Conservation (phyloP, 2,888 invertebrate species). For the Theretra japonica region DNA sequence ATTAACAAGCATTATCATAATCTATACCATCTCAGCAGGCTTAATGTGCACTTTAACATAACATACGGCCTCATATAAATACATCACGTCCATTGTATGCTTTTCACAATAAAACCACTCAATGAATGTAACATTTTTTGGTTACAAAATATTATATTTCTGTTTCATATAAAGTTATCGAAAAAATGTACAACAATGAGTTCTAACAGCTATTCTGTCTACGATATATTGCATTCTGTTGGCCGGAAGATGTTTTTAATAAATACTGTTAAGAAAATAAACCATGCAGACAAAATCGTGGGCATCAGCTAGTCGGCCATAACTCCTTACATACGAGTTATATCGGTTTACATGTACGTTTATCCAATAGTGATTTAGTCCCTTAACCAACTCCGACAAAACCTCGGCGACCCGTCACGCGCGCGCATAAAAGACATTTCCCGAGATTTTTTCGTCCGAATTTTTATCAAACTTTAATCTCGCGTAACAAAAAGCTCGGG, state of each 20-base stretch:
- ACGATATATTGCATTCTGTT: too few relatives aligned
- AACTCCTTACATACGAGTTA: not conserved
- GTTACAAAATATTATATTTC: too few relatives aligned
- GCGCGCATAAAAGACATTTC: slow-evolving; percentile 24
- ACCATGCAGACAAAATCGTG: too few relatives aligned
- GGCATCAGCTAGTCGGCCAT: too few relatives aligned
- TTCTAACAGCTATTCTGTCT: too few relatives aligned
- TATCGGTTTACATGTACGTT: not conserved
- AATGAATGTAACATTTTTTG: too few relatives aligned
- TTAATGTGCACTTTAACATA: not conserved
- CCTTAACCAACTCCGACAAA: slow-evolving; percentile 24
- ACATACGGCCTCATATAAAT: not conserved
- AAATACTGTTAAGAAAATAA: too few relatives aligned
- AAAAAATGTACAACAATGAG: too few relatives aligned
- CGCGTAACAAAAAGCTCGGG: slow-evolving; percentile 28
- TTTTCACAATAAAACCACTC: too few relatives aligned
- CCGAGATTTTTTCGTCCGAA: slow-evolving; percentile 22
- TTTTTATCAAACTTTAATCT: slow-evolving; percentile 34
- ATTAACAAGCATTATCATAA: not conserved
- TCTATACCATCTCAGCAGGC: not conserved
- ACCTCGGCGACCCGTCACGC: not conserved
- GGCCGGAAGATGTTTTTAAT: too few relatives aligned
- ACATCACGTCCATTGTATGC: too few relatives aligned
- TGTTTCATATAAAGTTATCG: too few relatives aligned
- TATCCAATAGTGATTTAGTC: slow-evolving; percentile 1